A percentile compares a stretch with the other conserved stretches of the same genome.
Evolutionary conservation across 2,113 vertebrate genomes (phyloP).

Genomic region (Phalacrocorax brasilianus): DNA sequence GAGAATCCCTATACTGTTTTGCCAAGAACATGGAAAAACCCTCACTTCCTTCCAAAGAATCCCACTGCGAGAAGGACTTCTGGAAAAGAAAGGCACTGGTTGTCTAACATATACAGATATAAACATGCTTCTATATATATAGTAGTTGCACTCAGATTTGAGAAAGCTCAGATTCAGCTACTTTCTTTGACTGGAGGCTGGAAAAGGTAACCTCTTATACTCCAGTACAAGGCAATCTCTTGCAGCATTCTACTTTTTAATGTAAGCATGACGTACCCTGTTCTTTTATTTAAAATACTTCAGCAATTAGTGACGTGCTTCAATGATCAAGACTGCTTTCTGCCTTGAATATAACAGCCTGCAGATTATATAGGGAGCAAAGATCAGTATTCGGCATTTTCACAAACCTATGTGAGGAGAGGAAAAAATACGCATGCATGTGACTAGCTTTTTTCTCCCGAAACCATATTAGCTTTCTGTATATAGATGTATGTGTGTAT

Average conservation of each 20-base stretch:
- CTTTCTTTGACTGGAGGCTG: conserved; percentile 35
- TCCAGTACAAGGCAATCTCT: neutral
- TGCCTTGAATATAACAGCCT: conserved; percentile 34
- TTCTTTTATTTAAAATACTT: neutral
- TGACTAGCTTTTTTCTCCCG: neutral
- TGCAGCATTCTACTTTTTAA: conserved; percentile 25
- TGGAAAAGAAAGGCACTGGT: conserved; percentile 70
- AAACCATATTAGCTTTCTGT: neutral
- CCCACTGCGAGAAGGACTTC: neutral
- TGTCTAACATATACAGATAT: conserved; percentile 2
- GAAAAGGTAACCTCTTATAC: conserved; percentile 51
- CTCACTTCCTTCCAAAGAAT: conserved; percentile 30
- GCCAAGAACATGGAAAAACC: neutral
- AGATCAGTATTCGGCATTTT: neutral
- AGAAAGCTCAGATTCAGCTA: conserved; percentile 60
- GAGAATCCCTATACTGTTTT: neutral
- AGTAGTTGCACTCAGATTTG: conserved; percentile 28
- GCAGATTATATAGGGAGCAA: conserved; percentile 13
- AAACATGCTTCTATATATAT: conserved; percentile 50
- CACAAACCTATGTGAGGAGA: neutral
- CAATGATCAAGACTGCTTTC: neutral
- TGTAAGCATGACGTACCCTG: conserved; percentile 15
- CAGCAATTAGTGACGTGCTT: neutral
- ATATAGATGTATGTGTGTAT: neutral
- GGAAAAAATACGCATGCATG: neutral